Evolutionary conservation across 30 jellyfish, hydroid and myxozoan species (phyloP), one percentile per base, ranked within the genome.

Genomic region (Sanderia malayensis): DNA sequence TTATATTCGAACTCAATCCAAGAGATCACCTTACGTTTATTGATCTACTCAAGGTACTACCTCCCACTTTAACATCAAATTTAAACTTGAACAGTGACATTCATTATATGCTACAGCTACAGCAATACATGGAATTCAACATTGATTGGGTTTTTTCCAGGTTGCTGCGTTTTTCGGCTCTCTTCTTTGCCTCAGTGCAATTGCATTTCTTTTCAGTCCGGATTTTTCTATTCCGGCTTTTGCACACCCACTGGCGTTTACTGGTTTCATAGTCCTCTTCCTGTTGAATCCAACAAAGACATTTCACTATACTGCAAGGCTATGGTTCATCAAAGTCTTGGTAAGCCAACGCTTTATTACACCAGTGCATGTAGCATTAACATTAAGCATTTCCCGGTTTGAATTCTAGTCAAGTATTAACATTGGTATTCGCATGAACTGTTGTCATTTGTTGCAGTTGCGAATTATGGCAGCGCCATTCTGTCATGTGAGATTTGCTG

Each of bases 1-100:
- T 93, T 20, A 93, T 93, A 4, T 93, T 93, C 71, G 99, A 93
- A 55, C 76, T 93, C 53, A 81, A 93, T 62, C 99, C 99, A 68
- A 71, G 99, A 24, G 96, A 93, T 79, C 96, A 93, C 61, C 70
- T 93, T 1, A 70, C 94, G 7, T 93, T 58, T 58, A 81, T 86
- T 23, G 95, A 93, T 53, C 75, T 81, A 21, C 74, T 93, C 9
- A 81, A 79, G 95, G 96, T n/a, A n/a, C n/a, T n/a, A n/a, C n/a
- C n/a, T n/a, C n/a, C n/a, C n/a, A n/a, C n/a, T n/a, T n/a, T n/a
- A n/a, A n/a, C n/a, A n/a, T n/a, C n/a, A n/a, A n/a, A n/a, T n/a
- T n/a, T n/a, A n/a, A n/a, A n/a, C n/a, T n/a, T n/a, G n/a, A n/a
- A n/a, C n/a, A n/a, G n/a, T n/a, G n/a, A n/a, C n/a, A n/a, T n/a